Evolutionary conservation across 1,140 invertebrate genomes (phyloP).

Genomic region (Daktulosphaira vitifoliae): DNA sequence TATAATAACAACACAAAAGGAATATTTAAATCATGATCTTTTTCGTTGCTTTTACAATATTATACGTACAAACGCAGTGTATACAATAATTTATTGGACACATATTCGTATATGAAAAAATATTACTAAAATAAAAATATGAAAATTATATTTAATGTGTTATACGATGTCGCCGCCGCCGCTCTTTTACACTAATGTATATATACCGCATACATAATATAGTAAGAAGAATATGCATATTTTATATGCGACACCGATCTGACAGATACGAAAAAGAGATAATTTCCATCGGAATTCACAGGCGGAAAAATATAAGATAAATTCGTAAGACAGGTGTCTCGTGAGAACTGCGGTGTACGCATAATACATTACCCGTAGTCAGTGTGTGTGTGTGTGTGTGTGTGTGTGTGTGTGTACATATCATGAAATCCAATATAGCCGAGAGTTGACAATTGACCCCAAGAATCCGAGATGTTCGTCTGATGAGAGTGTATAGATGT

Average conservation of each 20-base stretch:
- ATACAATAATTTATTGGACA: slow-evolving; percentile 28
- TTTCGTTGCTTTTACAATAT: not conserved
- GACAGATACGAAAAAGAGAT: slow-evolving; percentile 33
- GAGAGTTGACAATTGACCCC: slow-evolving; percentile 32
- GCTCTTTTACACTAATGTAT: too few species aligned
- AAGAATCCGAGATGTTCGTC: slow-evolving; percentile 23
- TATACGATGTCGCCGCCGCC: slow-evolving; percentile 6
- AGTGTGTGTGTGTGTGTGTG: not conserved
- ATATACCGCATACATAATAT: too few species aligned
- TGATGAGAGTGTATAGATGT: slow-evolving; percentile 13
- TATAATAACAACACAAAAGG: not conserved
- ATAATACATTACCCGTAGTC: slow-evolving; percentile 29
- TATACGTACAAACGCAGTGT: not conserved
- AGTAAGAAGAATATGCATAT: slow-evolving; percentile 14
- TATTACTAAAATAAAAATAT: not conserved
- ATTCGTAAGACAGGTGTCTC: slow-evolving; percentile 33
- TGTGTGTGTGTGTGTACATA: not conserved
- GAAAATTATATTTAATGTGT: slow-evolving; percentile 12
- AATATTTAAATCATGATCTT: slow-evolving; percentile 16
- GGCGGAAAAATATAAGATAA: slow-evolving; percentile 32
- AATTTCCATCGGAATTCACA: slow-evolving; percentile 28
- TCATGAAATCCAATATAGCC: slow-evolving; percentile 32
- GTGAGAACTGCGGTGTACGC: slow-evolving; percentile 24
- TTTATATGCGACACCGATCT: slow-evolving; percentile 32
- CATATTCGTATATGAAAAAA: too few species aligned